phyloP scores from a whole-genome alignment of 2,797 vertebrate genomes.

The Lacerta viridis region DNA sequence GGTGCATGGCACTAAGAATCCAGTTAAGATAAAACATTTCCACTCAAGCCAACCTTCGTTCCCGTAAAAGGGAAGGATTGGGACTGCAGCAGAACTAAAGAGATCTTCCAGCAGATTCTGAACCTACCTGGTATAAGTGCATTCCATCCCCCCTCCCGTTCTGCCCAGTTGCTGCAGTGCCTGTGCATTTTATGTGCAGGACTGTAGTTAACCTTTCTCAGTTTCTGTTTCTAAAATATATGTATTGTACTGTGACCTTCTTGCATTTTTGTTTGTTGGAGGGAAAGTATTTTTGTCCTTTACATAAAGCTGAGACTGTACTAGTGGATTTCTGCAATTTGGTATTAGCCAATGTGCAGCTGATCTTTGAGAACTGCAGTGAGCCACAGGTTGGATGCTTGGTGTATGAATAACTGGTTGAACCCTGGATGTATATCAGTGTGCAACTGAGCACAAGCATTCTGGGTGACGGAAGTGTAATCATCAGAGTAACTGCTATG shows the following conservation, averaged over 20 bases:
- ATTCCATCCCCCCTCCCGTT: not conserved
- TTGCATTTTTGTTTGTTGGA: not conserved
- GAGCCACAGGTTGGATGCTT: not conserved
- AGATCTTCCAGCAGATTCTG: not conserved
- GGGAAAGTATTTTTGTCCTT: not conserved
- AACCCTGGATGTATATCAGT: not conserved
- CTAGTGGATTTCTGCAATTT: not conserved
- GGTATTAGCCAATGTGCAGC: not conserved
- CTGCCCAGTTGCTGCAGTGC: no score
- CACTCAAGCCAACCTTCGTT: not conserved
- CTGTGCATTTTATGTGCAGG: not conserved
- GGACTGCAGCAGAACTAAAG: not conserved
- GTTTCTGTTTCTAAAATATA: not conserved
- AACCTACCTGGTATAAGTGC: not conserved
- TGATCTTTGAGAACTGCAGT: not conserved
- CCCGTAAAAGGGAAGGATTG: not conserved
- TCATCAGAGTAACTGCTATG: not conserved
- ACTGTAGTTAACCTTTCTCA: not conserved
- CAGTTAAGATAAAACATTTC: not conserved
- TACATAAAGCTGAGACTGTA: not conserved
- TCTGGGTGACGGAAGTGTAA: not conserved
- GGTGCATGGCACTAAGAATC: not conserved
- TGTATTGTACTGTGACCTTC: not conserved
- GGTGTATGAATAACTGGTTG: not conserved
- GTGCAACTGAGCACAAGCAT: not conserved